Base-by-base conservation (phyloP, 2,888 invertebrate genomes). In the Philopedon plagiatum region DNA sequence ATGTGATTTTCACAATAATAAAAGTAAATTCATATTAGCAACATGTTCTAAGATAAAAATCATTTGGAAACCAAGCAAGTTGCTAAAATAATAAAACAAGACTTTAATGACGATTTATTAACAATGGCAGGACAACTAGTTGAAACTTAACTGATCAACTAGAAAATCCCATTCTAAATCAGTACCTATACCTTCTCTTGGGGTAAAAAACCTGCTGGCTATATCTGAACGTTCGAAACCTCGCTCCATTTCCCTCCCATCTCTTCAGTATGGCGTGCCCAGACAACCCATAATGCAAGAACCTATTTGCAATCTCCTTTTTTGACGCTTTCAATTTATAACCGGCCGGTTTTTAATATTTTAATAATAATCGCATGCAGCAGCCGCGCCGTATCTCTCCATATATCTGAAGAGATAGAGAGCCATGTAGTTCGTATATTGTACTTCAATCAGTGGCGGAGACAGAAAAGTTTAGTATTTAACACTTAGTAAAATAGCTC, bases 281-380 rank as follows among this genome's bases (percentile, higher is more conserved):
- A 51, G 51, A 51, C 51, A 51, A 11, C 57, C 44, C 56, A 62
- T 68, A 70, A 70, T 46, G 63, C 63, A 37, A 57, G 57, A 63
- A 70, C 63, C 69, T 68, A 71, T 65, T 63, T 64, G 71, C 64
- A 71, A 71, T 71, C 71, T 73, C 69, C 68, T 73, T 73, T 73
- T 73, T 68, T 60, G 64, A 73, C 63, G 65, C 65, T 68, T 69
- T 69, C 73, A 65, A 73, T 73, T 73, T 73, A 73, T 64, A 56
- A 64, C 60, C 73, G 69, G 64, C 64, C 69, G 51, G 23, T 68
- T 73, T 73, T 73, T 73, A 69, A 73, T 73, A 73, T 73, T 69
- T 73, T 73, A 73, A 73, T 73, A 73, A 73, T 69, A 73, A 68
- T 73, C 64, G 58, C 63, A 58, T 73, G 63, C 65, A 65, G 69